Conservation (phyloP, 2,888 invertebrate genomes). For the Agrochola lota region DNA sequence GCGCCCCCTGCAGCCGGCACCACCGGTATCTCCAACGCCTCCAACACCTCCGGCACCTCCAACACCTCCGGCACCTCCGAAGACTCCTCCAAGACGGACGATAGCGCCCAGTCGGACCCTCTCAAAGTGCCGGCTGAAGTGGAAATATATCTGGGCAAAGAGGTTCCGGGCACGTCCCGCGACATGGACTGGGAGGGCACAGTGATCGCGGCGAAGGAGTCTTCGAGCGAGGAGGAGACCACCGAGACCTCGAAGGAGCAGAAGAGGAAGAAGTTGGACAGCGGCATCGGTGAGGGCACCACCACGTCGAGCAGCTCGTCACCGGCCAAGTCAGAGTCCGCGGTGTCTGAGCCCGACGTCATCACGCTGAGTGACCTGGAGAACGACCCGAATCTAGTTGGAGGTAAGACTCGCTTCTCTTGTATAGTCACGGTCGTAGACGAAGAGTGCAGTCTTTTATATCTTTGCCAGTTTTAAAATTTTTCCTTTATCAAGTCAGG, state of each 20-base stretch:
- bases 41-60: neutral
- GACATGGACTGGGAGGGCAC: slow-evolving; percentile 70
- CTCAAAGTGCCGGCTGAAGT: slow-evolving; percentile 69
- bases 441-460: neutral
- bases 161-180: slow-evolving; percentile 64
- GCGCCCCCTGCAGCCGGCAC: neutral
- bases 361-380: slow-evolving; percentile 44
- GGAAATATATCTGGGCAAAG: slow-evolving; percentile 74
- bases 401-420: slow-evolving; percentile 36
- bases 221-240: slow-evolving; percentile 63
- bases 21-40: neutral
- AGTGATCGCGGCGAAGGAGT: slow-evolving; percentile 30
- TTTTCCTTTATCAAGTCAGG: too few relatives aligned
- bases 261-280: slow-evolving; percentile 91
- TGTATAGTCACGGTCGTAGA: neutral
- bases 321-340: slow-evolving; percentile 68
- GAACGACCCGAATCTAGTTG: slow-evolving; percentile 35
- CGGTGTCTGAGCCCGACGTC: slow-evolving; percentile 47
- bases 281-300: slow-evolving; percentile 90
- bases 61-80: neutral
- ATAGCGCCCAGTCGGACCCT: slow-evolving; percentile 4
- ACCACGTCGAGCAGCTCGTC: slow-evolving; percentile 74
- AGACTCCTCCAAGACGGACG: slow-evolving; percentile 22
- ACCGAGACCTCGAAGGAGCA: slow-evolving; percentile 57
- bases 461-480: too few relatives aligned